phyloP scores from a whole-genome alignment of 2,113 vertebrate genomes.

The Halcyon malimbica region DNA sequence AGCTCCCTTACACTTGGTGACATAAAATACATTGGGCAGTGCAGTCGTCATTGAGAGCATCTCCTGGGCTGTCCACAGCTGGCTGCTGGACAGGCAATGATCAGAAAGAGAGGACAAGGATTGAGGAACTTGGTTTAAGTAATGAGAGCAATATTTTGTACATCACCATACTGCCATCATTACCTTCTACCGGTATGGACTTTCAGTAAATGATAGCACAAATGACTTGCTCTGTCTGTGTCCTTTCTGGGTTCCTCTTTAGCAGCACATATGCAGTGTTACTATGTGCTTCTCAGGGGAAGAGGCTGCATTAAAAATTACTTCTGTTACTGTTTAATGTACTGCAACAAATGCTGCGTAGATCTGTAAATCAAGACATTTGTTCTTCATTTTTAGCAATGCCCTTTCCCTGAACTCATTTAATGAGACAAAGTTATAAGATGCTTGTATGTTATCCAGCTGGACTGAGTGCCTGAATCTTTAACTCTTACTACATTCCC shows the following conservation, averaged over 20 bases:
- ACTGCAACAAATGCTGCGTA: not conserved
- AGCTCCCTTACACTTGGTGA: not conserved
- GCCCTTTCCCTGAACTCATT: constrained; percentile 63
- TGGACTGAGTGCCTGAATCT: not conserved
- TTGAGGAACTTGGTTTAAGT: not conserved
- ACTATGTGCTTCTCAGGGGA: not conserved
- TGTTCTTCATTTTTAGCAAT: constrained; percentile 62
- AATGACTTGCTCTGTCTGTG: not conserved
- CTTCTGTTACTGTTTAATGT: constrained; percentile 15
- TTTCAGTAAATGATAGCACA: not conserved
- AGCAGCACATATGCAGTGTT: not conserved
- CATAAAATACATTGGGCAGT: no score
- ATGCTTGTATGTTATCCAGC: constrained; percentile 62
- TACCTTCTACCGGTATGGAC: not conserved
- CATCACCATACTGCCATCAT: not conserved
- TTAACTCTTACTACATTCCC: constrained; percentile 1
- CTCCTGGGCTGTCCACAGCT: not conserved
- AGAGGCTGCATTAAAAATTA: not conserved
- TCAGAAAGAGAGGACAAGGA: not conserved
- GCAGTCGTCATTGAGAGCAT: not conserved
- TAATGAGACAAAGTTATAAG: constrained; percentile 55
- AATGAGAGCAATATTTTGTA: not conserved
- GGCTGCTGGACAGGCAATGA: not conserved
- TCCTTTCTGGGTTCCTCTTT: not conserved
- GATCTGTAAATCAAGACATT: constrained; percentile 51